Conservation (phyloP, 2,888 invertebrate species). For the Papilio demoleus region DNA sequence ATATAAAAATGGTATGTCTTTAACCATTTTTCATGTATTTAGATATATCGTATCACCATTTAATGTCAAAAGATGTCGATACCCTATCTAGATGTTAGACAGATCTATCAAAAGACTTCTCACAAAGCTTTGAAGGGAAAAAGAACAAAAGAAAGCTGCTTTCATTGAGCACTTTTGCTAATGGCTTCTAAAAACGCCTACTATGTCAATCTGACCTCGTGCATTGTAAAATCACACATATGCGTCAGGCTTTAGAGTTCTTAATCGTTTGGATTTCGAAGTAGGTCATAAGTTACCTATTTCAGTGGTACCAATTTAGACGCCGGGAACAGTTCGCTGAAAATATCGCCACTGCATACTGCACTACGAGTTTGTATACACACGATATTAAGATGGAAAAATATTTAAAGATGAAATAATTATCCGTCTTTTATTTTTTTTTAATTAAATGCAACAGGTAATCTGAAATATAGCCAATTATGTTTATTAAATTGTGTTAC, state of each 20-base stretch:
- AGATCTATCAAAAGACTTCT: neutral
- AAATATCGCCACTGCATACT: constrained; percentile 76
- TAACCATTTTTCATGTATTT: neutral
- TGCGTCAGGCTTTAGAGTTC: constrained; percentile 44
- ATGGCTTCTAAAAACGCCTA: constrained; percentile 40
- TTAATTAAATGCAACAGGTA: no score
- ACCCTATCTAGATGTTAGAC: neutral
- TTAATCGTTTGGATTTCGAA: constrained; percentile 58
- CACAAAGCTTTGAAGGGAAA: constrained; percentile 14
- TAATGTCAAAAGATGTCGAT: neutral
- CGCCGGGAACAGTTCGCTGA: constrained; percentile 68
- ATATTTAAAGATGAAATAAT: constrained; percentile 46
- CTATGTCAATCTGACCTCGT: constrained; percentile 13
- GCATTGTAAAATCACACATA: constrained; percentile 38
- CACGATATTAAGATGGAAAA: constrained; percentile 51
- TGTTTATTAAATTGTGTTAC: neutral
- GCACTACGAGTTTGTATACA: constrained; percentile 58
- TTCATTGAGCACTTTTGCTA: constrained; percentile 34
- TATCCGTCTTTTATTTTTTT: neutral
- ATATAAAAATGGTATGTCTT: no score
- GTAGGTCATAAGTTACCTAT: constrained; percentile 76
- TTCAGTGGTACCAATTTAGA: constrained; percentile 68
- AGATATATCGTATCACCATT: neutral
- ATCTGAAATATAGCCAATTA: neutral
- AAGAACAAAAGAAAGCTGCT: constrained; percentile 19